Evolutionary conservation across 23 tunicate genomes (phyloP), one percentile per base, ranked within the genome.

Genomic region (Trididemnum miniatum): DNA sequence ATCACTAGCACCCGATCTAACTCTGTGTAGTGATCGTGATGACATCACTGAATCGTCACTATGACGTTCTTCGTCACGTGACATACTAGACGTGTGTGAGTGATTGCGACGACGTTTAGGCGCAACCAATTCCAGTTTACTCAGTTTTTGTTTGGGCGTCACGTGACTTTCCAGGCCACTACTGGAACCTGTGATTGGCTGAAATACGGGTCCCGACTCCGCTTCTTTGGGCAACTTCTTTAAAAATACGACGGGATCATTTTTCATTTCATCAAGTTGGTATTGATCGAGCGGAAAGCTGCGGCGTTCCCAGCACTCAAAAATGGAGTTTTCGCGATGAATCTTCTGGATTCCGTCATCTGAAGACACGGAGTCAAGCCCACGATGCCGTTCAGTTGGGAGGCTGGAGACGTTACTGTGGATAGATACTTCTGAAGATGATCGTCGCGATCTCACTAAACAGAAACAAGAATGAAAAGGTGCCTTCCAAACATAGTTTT

Each of bases 1-100:
- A 22, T 51, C 51, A 31, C 67, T 77, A 2, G 79, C 79, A 2
- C 26, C 5, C 9, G 79, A n/a, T 12, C 82, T 37, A 32, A 52
- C 66, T 12, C 82, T 66, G 20, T 32, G 40, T 27, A 32, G 40
- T 12, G 82, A 52, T 0, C 36, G 49, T 35, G 84, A 86, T 34
- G 90, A 86, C 71, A 71, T 25, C 0, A 51, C 35, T 62, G 90
- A 86, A 20, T 77, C 90, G 84, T 86, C 90, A 73, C 90, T 86
- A 60, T 69, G 57, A 34, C 84, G 84, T 23, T 85, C 83, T 44
- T 86, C 90, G 30, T 78, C 82, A 50, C 90, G 90, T 36, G 77
- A 65, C 78, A 71, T 0, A 20, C 4, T 18, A 20, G 84, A 80
- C 60, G 27, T 3, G 54, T 32, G 64, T 25, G 80, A 78, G 28